phyloP scores from a whole-genome alignment of 1,140 invertebrate genomes.

The Micrasema minimum region DNA sequence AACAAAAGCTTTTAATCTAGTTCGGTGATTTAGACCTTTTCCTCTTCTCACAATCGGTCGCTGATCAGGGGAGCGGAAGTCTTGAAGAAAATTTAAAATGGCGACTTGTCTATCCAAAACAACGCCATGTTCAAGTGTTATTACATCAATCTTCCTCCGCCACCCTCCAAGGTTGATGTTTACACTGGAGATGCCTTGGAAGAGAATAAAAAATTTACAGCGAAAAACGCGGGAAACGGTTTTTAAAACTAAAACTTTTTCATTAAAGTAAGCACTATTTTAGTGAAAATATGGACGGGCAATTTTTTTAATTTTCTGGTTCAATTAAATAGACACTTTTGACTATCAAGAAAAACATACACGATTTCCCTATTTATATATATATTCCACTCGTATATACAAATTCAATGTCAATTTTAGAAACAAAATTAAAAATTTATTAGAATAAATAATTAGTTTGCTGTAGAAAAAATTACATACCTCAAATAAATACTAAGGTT shows the following conservation, averaged over 20 bases:
- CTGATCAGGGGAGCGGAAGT: constrained; percentile 9
- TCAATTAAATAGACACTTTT: too few relatives aligned
- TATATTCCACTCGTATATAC: too few relatives aligned
- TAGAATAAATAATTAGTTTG: too few relatives aligned
- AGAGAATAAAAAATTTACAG: constrained; percentile 3
- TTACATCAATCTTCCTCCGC: constrained; percentile 21
- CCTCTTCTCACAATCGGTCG: neutral
- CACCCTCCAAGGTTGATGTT: constrained; percentile 10
- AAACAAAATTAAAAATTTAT: too few relatives aligned
- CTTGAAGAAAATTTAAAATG: neutral
- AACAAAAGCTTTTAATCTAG: too few relatives aligned
- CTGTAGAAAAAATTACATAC: too few relatives aligned
- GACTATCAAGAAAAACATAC: too few relatives aligned
- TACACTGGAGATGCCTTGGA: constrained; percentile 14
- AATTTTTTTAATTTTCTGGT: too few relatives aligned
- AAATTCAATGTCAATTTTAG: too few relatives aligned
- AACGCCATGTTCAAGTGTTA: constrained; percentile 16
- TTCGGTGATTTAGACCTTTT: neutral
- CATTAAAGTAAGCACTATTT: neutral
- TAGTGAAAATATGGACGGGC: too few relatives aligned
- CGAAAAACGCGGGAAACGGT: neutral
- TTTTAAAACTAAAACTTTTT: constrained; percentile 21
- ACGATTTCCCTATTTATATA: too few relatives aligned
- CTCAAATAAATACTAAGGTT: too few relatives aligned
- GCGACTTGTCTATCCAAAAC: constrained; percentile 6